Percentiles rank a stretch among this genome's conserved stretches.
These are phyloP conservation scores for Drosophila parthenogenetica DNA, from an alignment of 2,888 invertebrate species.

Conservation along the genomic window DNA sequence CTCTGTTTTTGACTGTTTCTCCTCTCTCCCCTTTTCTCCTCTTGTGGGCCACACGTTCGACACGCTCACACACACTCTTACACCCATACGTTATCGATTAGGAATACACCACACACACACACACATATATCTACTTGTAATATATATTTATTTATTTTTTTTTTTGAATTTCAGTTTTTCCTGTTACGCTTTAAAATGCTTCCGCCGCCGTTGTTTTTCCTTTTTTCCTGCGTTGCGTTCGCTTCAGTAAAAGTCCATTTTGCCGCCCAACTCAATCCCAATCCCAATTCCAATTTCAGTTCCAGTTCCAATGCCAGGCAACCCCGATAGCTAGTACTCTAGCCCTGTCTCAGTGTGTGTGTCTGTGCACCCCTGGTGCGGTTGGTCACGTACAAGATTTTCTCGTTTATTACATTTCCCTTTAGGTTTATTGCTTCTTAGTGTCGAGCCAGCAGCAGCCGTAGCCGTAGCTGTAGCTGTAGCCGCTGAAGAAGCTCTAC, in stretches of 20 bases:
- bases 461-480: conserved; percentile 29
- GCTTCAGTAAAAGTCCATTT: conserved; percentile 70
- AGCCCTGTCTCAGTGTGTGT: conserved; percentile 7
- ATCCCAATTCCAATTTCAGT: conserved; percentile 34
- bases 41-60: conserved; percentile 43
- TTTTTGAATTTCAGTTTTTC: conserved; percentile 55
- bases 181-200: conserved; percentile 77
- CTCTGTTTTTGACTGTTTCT: conserved; percentile 23
- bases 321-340: conserved; percentile 50
- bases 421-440: conserved; percentile 84
- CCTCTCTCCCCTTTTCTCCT: conserved; percentile 1
- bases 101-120: conserved; percentile 33
- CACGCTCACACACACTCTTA: conserved; percentile 32
- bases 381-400: conserved; percentile 85
- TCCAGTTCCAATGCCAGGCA: conserved; percentile 29
- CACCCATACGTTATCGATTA: conserved; percentile 73
- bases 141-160: conserved; percentile 19
- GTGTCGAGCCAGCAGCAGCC: conserved; percentile 62
- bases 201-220: conserved; percentile 55
- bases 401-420: conserved; percentile 84
- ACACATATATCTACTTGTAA: conserved; percentile 37
- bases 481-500: conserved; percentile 60
- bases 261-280: conserved; percentile 52
- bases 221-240: conserved; percentile 60
- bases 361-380: conserved; percentile 75